phyloP scores from a whole-genome alignment of 1,140 invertebrate species.

The Trichoplusia ni region DNA sequence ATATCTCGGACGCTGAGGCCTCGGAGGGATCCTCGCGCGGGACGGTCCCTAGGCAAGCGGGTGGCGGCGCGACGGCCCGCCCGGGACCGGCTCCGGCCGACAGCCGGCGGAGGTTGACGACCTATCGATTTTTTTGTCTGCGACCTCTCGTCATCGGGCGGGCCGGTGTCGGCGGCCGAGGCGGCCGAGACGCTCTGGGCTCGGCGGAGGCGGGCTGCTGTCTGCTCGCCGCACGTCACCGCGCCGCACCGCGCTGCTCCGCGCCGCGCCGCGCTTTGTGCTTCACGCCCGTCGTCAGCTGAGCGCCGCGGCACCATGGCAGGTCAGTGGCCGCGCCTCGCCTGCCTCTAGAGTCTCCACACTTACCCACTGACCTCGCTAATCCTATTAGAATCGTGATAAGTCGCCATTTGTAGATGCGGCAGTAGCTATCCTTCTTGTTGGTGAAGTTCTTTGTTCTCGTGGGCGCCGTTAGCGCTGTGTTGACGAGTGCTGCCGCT shows the following conservation, averaged over 20 bases:
- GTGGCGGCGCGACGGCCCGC: slow-evolving; percentile 60
- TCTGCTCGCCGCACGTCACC: slow-evolving; percentile 19
- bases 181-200: slow-evolving; percentile 40
- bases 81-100: slow-evolving; percentile 64
- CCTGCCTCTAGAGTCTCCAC: slow-evolving; percentile 58
- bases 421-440: not conserved
- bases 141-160: slow-evolving; percentile 78
- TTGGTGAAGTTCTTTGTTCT: slow-evolving; percentile 33
- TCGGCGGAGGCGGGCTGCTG: slow-evolving; percentile 39
- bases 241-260: slow-evolving; percentile 22
- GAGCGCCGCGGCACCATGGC: slow-evolving; percentile 57
- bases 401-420: not conserved
- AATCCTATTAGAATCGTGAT: slow-evolving; percentile 32
- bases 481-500: not conserved
- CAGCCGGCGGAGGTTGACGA: slow-evolving; percentile 70
- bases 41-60: slow-evolving; percentile 47
- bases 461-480: not conserved
- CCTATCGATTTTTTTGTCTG: slow-evolving; percentile 81
- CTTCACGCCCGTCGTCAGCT: slow-evolving; percentile 43
- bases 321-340: slow-evolving; percentile 73
- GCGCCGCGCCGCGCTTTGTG: slow-evolving; percentile 38
- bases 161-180: slow-evolving; percentile 59
- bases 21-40: slow-evolving; percentile 57
- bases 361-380: slow-evolving; percentile 44
- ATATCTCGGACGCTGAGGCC: slow-evolving; percentile 58